Conservation (phyloP, 2,113 vertebrate genomes). For the Ploceus nigricollis region DNA sequence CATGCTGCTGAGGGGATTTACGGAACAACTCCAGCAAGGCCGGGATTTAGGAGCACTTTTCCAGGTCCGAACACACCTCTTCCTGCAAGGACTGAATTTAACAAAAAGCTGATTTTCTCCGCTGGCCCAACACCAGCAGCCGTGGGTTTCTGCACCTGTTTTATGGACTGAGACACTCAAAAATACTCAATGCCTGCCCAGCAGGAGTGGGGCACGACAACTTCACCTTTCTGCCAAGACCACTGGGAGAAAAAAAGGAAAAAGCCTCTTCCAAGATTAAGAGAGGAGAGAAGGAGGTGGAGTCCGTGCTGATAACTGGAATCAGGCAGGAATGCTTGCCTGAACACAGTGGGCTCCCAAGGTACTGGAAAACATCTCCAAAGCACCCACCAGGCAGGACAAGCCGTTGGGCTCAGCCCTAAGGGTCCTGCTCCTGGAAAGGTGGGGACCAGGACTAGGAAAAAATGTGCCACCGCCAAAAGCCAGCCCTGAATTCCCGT, state of each 20-base stretch:
- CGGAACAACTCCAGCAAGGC: neutral
- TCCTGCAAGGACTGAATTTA: neutral
- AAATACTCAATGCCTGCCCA: fast-evolving
- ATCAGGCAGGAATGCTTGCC: fast-evolving
- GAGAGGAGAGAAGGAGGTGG: neutral
- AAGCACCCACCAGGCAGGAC: too few relatives aligned
- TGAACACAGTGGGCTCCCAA: fast-evolving
- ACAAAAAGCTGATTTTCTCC: neutral
- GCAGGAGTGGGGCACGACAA: fast-evolving
- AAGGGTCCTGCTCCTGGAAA: neutral
- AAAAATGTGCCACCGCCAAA: too few relatives aligned
- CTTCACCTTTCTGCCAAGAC: neutral
- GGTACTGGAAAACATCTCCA: neutral
- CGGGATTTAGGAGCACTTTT: neutral
- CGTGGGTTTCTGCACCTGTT: fast-evolving
- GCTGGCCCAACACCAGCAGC: fast-evolving
- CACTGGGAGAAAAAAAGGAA: neutral
- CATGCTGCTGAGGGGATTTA: fast-evolving
- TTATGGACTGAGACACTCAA: fast-evolving
- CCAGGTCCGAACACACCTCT: neutral
- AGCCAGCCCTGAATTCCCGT: fast-evolving
- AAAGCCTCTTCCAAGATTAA: too few relatives aligned
- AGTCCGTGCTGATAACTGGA: neutral
- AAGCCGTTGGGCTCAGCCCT: fast-evolving
- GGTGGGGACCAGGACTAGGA: fast-evolving